phyloP scores from a whole-genome alignment of 1,140 invertebrate genomes.

The Proctacanthus coquilletti region DNA sequence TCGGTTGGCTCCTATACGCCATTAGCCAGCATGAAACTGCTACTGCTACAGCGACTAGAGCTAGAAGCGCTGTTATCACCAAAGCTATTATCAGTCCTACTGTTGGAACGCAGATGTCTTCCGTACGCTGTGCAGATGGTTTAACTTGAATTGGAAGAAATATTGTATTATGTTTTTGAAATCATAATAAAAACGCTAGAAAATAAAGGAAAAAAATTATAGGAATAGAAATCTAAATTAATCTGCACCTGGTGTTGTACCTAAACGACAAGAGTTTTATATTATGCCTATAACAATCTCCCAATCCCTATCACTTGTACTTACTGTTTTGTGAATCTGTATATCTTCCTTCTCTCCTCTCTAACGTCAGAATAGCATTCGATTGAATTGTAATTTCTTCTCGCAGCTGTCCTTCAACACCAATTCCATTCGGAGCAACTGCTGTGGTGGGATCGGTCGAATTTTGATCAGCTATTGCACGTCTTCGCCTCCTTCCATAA shows the following conservation, averaged over 20 bases:
- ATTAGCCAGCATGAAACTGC: conserved; percentile 90
- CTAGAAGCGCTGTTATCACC: conserved; percentile 78
- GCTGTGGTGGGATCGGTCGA: conserved; percentile 42
- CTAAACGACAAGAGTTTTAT: too few relatives aligned
- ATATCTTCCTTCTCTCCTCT: conserved; percentile 57
- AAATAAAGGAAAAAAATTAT: too few relatives aligned
- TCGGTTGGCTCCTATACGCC: conserved; percentile 74
- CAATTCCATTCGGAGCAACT: conserved; percentile 22
- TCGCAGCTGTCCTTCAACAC: conserved; percentile 64
- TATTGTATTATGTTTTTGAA: conserved; percentile 4
- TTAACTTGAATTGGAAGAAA: conserved; percentile 23
- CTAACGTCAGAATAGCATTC: conserved; percentile 78
- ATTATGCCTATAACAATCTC: too few relatives aligned
- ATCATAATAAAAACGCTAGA: too few relatives aligned
- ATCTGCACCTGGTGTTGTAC: too few relatives aligned
- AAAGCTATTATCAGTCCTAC: conserved; percentile 82
- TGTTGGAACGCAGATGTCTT: conserved; percentile 87
- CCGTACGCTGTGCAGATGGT: conserved; percentile 46
- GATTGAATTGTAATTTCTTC: conserved; percentile 88
- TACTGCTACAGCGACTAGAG: conserved; percentile 81
- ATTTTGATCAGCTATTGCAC: conserved; percentile 40
- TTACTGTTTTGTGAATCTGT: conserved; percentile 54
- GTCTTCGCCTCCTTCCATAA: conserved; percentile 62
- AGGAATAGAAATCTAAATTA: too few relatives aligned
- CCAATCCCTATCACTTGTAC: conserved; percentile 10